Percentiles rank a stretch among this genome's conserved stretches.
Evolutionary conservation across 2,113 vertebrate genomes (phyloP).

Genomic region (Trachemys scripta): DNA sequence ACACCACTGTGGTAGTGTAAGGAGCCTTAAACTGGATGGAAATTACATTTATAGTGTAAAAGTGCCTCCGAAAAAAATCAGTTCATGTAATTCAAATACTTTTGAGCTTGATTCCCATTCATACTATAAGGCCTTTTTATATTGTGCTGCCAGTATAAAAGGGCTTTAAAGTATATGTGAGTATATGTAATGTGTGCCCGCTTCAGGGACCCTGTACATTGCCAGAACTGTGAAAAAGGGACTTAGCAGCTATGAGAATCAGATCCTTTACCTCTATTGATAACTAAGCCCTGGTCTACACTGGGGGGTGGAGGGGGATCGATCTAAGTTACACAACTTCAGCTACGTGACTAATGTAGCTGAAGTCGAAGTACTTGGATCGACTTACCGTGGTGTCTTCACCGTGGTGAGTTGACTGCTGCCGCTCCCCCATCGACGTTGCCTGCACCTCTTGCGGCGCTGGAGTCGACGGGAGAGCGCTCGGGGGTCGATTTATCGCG

Average conservation of each 20-base stretch:
- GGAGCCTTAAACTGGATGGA: not conserved
- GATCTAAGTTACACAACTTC: no score
- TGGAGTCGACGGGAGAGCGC: no score
- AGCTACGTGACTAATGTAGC: no score
- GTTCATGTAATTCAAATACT: not conserved
- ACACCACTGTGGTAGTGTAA: not conserved
- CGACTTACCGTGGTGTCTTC: no score
- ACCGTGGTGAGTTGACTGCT: no score
- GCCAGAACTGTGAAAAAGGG: not conserved
- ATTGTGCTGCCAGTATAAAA: not conserved
- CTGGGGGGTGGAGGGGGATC: no score
- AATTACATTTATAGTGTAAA: not conserved
- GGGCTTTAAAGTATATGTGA: not conserved
- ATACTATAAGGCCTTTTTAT: not conserved
- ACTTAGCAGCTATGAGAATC: not conserved
- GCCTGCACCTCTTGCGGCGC: no score
- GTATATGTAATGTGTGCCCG: not conserved
- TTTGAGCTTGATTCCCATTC: not conserved
- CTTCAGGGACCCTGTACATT: not conserved
- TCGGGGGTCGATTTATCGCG: no score
- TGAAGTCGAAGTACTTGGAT: no score
- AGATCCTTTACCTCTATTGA: not conserved
- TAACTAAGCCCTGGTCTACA: no score
- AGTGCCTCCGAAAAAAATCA: not conserved
- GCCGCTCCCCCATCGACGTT: no score